A percentile compares a stretch with the other conserved stretches of the same genome.
Conservation (phyloP, 2,797 vertebrate species). For the Labroides dimidiatus region DNA sequence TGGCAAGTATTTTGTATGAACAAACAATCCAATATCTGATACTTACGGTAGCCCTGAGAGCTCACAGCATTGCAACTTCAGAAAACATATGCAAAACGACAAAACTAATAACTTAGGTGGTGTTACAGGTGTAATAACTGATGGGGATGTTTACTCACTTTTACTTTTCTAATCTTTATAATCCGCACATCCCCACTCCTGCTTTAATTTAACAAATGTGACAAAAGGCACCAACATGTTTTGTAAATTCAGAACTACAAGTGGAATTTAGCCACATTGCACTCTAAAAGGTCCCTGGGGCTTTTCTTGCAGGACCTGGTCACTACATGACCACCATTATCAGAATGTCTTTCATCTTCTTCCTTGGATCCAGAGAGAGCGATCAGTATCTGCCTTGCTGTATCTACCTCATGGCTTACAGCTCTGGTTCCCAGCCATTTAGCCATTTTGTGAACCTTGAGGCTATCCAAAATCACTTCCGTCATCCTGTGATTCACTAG, state of each 20-base stretch:
- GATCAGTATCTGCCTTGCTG: constrained; percentile 63
- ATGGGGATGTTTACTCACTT: too few species aligned
- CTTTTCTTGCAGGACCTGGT: constrained; percentile 41
- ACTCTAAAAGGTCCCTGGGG: constrained; percentile 37
- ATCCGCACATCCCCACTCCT: background rate
- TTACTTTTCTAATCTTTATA: background rate
- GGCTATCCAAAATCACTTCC: constrained; percentile 56
- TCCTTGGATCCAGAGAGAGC: constrained; percentile 37
- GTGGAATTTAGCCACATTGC: constrained; percentile 23
- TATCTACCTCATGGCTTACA: constrained; percentile 61
- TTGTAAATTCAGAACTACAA: constrained; percentile 15
- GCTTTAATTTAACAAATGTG: background rate
- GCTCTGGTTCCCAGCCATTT: constrained; percentile 65
- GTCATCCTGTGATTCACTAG: constrained; percentile 56
- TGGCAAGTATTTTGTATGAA: background rate
- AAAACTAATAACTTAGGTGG: background rate
- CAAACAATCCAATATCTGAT: too few species aligned
- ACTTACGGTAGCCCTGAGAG: too few species aligned
- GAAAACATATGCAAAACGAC: too few species aligned
- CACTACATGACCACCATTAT: constrained; percentile 56
- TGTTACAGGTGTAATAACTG: too few species aligned
- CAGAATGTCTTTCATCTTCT: constrained; percentile 71
- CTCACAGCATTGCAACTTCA: too few species aligned
- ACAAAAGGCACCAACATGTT: constrained; percentile 3
- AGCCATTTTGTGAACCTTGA: constrained; percentile 39